A percentile compares a stretch with the other conserved stretches of the same genome.
phyloP scores from a whole-genome alignment of 1,140 invertebrate genomes.

The Zaprionus ornatus region DNA sequence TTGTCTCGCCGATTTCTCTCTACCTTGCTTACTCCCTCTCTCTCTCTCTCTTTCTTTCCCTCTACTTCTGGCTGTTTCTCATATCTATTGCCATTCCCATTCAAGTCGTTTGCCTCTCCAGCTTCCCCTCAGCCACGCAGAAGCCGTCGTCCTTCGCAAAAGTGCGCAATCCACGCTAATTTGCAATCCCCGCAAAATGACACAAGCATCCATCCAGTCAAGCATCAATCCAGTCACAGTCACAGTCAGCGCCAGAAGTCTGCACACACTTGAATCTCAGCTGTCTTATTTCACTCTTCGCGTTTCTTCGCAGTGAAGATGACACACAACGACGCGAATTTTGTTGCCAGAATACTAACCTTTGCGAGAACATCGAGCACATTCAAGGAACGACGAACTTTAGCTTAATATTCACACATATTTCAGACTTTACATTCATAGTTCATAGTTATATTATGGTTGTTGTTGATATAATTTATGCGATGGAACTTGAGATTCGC shows the following conservation, averaged over 20 bases:
- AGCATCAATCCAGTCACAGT: slow-evolving; percentile 13
- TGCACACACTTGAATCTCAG: slow-evolving; percentile 17
- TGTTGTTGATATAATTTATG: not conserved
- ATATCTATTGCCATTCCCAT: not conserved
- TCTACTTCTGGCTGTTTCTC: not conserved
- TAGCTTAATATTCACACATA: not conserved
- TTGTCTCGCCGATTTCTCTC: slow-evolving; percentile 32
- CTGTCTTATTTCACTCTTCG: slow-evolving; percentile 24
- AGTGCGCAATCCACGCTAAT: slow-evolving; percentile 75
- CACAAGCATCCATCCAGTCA: slow-evolving; percentile 36
- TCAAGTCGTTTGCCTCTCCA: not conserved
- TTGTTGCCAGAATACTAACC: slow-evolving; percentile 5
- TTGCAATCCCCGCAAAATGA: slow-evolving; percentile 60
- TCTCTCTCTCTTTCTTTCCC: not conserved
- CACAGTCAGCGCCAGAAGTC: slow-evolving; percentile 7
- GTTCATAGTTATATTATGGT: not conserved
- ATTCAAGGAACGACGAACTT: not conserved
- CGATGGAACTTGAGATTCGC: no score
- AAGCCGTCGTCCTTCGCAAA: slow-evolving; percentile 20
- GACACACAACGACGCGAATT: not conserved
- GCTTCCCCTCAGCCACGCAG: not conserved
- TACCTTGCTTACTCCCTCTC: not conserved
- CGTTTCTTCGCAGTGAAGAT: not conserved
- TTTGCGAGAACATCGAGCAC: slow-evolving; percentile 4
- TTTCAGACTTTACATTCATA: not conserved